Base-by-base conservation (phyloP, 2,797 vertebrate species). In the Valencia hispanica region DNA sequence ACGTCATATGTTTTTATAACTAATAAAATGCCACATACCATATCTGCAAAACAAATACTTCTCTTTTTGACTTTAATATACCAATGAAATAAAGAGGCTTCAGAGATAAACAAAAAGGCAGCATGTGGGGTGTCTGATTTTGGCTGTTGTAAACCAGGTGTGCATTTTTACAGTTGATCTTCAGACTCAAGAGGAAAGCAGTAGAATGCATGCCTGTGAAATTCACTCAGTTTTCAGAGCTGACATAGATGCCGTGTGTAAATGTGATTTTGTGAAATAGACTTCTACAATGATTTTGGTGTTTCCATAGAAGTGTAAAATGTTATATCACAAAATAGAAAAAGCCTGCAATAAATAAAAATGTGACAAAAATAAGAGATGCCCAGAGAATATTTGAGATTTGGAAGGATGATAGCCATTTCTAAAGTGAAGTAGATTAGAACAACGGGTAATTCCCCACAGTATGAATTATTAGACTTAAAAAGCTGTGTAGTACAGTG, bases 381-480 rank as follows among this genome's bases (percentile, higher is more conserved):
- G 50, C 12, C 20, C 22, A 69, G 5, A 75, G 36, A 68, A 27
- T 25, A 45, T 75, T 51, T 30, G 15, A n/a, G 14, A 11, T 50
- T 68, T 36, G 18, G 4, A 34, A 17, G 18, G 34, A 22, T 39
- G 11, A 63, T 63, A 11, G 61, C 25, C 61, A 39, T 25, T 36
- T 39, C 34, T 36, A 9, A 36, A 20, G 65, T 30, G n/a, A 66
- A 39, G 47, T 34, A 68, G 66, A 57, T 69, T 18, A 69, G 65
- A 43, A 15, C n/a, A 45, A 57, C 25, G 39, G 47, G 4, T 50
- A 25, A 59, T 50, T 78, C 63, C 32, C 22, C 18, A 5, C 8
- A 50, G 41, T 9, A 55, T 39, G 22, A 25, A 41, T 75, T 79
- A 77, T 76, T 57, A 74, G 27, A 51, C 48, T 74, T 1, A 30